Conservation (phyloP, 2,113 vertebrate genomes). For the Oxyruncus cristatus region DNA sequence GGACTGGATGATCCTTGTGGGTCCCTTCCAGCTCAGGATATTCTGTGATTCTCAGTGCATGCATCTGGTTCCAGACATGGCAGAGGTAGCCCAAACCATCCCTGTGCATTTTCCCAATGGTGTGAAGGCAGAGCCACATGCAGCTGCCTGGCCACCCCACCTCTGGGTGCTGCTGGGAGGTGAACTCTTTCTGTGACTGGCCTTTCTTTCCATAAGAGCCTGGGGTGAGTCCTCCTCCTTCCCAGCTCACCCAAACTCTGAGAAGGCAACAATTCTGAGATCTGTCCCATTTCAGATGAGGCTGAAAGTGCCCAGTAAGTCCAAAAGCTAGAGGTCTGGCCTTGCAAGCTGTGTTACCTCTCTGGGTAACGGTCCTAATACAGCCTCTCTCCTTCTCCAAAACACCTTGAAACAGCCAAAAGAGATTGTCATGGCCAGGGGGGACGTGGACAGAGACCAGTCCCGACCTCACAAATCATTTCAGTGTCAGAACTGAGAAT, state of each 20-base stretch:
- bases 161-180: not conserved
- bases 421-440: not conserved
- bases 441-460: not conserved
- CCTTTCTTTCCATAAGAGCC: not conserved
- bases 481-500: not conserved
- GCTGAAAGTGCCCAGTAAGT: not conserved
- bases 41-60: not conserved
- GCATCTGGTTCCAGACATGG: not conserved
- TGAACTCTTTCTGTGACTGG: not conserved
- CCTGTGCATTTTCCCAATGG: not conserved
- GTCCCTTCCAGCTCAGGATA: not conserved
- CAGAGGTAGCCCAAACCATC: not conserved
- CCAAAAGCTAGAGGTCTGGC: not conserved
- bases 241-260: not conserved
- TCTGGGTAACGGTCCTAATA: not conserved
- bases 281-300: not conserved
- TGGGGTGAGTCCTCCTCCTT: not conserved
- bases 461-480: not conserved
- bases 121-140: not conserved
- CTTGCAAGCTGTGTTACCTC: not conserved
- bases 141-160: not conserved
- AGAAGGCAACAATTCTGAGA: not conserved
- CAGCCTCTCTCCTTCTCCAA: not conserved
- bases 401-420: not conserved
- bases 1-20: not conserved